Base-by-base conservation (phyloP, 1,140 invertebrate species). In the Monomorium pharaonis region DNA sequence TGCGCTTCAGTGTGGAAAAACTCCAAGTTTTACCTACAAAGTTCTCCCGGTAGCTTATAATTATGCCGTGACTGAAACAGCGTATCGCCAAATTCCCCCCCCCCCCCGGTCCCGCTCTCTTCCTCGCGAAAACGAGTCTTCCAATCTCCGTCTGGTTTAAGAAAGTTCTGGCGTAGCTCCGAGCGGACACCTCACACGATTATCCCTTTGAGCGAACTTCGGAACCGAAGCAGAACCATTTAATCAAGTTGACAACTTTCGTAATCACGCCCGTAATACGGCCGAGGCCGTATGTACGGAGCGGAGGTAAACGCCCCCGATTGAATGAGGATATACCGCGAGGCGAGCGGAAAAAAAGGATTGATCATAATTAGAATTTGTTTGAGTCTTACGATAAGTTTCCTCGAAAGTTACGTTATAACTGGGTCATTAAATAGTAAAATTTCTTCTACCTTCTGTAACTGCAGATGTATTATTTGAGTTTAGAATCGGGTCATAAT, bases 201-300 rank as follows among this genome's bases (percentile, higher is more conserved):
- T 90, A 90, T 84, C 89, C 89, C 89, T 90, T 90, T 90, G 89
- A 90, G 86, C 63, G 54, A 90, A 90, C 89, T 90, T 90, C 78
- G 51, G 74, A n/a, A n/a, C 62, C 78, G 76, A 90, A 72, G 89
- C 89, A 86, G 89, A 90, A 86, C 74, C 86, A 85, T 88, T 91
- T 91, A 91, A 91, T 91, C 89, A 91, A 91, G 86, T 90, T 90
- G 89, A 91, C 89, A 91, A 91, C 89, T 90, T 91, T 90, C 89
- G 86, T 91, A 91, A 91, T 91, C 89, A 90, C 89, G 86, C 67
- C 58, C 51, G 84, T 91, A 90, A 90, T 90, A 90, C 62, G 86
- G 65, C 44, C 63, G 77, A 49, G 33, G 67, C 81, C n/a, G n/a
- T n/a, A 62, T 86, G 62, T 78, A 76, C 76, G 78, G 74, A 80